phyloP scores from a whole-genome alignment of 2,888 invertebrate species.

The Lasioglossum figueresi region DNA sequence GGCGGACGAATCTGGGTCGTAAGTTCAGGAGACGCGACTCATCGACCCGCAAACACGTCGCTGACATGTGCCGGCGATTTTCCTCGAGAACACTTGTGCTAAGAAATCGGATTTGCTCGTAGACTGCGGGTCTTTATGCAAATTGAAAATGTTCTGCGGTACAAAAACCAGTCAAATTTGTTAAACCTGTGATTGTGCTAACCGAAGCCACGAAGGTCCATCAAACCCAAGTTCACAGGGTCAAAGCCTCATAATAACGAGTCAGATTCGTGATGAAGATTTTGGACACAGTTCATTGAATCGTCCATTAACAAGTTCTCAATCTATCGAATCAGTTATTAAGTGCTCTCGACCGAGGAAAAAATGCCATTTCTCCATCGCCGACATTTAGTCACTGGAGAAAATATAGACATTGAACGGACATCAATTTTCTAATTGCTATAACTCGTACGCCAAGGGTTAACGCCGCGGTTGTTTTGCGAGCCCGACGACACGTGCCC shows the following conservation, averaged over 20 bases:
- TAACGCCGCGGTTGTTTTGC: not conserved
- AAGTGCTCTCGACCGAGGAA: not conserved
- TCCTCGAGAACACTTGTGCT: not conserved
- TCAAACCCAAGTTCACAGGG: no score
- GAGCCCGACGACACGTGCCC: not conserved
- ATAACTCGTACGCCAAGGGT: not conserved
- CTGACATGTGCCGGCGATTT: slow-evolving; percentile 12
- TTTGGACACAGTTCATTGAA: not conserved
- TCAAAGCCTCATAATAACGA: no score
- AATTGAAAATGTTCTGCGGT: not conserved
- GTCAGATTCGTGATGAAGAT: no score
- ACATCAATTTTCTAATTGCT: not conserved
- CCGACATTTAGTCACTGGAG: not conserved
- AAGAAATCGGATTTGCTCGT: not conserved
- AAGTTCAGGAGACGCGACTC: slow-evolving; percentile 67
- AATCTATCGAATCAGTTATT: not conserved
- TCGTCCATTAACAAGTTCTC: not conserved
- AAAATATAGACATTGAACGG: not conserved
- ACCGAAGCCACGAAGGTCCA: no score
- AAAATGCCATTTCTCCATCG: not conserved
- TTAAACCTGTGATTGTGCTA: no score
- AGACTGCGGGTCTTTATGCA: not conserved
- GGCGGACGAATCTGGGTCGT: slow-evolving; percentile 61
- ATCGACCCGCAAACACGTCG: slow-evolving; percentile 43
- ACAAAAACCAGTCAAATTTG: no score